Evolutionary conservation across 23 tunicate genomes (phyloP).

Genomic region (Trididemnum miniatum): DNA sequence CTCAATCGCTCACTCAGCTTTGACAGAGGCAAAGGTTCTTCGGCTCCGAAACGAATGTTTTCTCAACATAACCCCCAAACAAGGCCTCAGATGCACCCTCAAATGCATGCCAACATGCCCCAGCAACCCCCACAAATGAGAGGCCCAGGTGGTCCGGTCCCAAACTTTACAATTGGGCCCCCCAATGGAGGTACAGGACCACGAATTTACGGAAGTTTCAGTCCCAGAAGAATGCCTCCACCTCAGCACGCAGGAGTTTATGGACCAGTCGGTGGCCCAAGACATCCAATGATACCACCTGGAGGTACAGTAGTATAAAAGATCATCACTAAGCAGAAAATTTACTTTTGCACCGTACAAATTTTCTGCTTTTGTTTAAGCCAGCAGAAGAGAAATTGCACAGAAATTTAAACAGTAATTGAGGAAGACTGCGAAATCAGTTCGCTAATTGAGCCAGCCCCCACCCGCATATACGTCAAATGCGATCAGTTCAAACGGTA

Average conservation of each 20-base stretch:
- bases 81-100: neutral
- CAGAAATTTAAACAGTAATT: no score
- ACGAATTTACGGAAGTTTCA: neutral
- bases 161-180: neutral
- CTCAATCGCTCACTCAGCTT: constrained; percentile 52
- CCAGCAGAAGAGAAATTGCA: no score
- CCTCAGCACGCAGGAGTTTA: neutral
- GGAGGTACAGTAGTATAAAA: neutral
- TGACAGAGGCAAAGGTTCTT: constrained; percentile 24
- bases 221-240: constrained; percentile 5
- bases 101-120: neutral
- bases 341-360: no score
- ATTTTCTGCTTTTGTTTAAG: no score
- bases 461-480: no score
- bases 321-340: neutral
- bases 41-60: neutral
- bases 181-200: neutral
- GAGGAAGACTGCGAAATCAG: no score
- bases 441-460: no score
- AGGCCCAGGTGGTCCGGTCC: neutral
- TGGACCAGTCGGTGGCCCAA: neutral
- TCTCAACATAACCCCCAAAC: neutral
- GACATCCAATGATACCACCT: neutral
- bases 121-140: constrained; percentile 9
- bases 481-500: no score